These are phyloP conservation scores for Poecilia wingei DNA, from an alignment of 2,797 vertebrate genomes.

Conservation along the genomic window DNA sequence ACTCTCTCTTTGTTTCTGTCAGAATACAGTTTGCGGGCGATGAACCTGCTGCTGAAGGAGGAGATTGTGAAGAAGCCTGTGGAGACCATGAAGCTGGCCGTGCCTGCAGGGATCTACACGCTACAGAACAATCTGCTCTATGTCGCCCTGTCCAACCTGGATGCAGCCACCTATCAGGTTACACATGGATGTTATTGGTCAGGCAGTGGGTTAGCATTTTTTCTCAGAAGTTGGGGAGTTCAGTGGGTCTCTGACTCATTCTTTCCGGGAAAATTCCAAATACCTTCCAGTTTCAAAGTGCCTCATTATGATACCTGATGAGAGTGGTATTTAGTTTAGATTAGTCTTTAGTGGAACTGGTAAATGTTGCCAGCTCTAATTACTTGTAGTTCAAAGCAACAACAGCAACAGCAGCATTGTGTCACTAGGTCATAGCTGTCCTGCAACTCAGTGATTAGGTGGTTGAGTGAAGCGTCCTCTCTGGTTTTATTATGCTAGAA, in stretches of 20 bases:
- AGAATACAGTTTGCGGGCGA: constrained; percentile 86
- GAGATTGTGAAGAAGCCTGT: constrained; percentile 91
- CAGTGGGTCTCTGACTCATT: neutral
- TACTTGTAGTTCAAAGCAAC: neutral
- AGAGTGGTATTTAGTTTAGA: neutral
- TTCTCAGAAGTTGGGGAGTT: neutral
- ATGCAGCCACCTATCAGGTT: constrained; percentile 98
- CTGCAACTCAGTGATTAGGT: neutral
- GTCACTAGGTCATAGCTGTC: neutral
- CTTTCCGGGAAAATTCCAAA: neutral
- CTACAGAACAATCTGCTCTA: constrained; percentile 98
- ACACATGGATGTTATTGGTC: constrained; percentile 29
- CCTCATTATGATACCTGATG: neutral
- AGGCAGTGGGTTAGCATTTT: constrained; percentile 1
- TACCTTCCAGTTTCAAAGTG: neutral
- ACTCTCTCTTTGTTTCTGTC: constrained; percentile 34
- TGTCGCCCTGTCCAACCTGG: constrained; percentile 95
- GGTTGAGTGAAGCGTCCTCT: neutral
- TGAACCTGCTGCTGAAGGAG: constrained; percentile 87
- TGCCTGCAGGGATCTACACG: constrained; percentile 97
- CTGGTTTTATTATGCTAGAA: neutral
- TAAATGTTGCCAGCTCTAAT: neutral
- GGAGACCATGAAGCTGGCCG: constrained; percentile 93
- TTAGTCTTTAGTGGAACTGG: neutral
- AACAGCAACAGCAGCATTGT: neutral